Conservation (phyloP, 2,797 vertebrate genomes). For the Mustela erminea region DNA sequence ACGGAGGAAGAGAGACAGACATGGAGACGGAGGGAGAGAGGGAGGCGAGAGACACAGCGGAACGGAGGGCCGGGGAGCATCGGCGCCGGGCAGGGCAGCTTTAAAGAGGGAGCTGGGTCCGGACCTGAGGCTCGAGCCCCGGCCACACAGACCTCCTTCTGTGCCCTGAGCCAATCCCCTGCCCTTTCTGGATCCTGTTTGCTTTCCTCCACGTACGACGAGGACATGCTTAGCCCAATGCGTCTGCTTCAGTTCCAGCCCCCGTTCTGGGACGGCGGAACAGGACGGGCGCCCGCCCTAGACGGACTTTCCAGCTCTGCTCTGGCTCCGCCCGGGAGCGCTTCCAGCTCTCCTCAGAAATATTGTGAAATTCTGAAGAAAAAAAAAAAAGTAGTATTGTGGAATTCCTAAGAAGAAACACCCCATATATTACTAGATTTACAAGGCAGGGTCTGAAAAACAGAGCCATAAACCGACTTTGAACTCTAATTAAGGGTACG, state of each 20-base stretch:
- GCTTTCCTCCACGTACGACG: neutral
- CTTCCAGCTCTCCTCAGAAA: neutral
- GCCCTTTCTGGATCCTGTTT: neutral
- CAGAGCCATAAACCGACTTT: neutral
- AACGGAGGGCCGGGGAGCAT: neutral
- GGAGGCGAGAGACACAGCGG: too few species aligned
- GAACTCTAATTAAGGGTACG: neutral
- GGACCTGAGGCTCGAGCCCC: too few species aligned
- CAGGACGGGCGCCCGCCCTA: neutral
- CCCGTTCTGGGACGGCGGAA: neutral
- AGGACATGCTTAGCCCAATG: neutral
- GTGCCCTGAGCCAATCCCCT: neutral
- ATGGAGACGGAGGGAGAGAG: rapidly evolving
- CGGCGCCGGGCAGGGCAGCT: neutral
- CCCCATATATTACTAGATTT: neutral
- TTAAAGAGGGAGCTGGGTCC: neutral
- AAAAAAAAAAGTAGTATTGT: too few species aligned
- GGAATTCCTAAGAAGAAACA: too few species aligned
- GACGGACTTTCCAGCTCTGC: neutral
- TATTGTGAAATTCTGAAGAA: neutral
- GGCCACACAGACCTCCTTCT: neutral
- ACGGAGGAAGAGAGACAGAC: neutral
- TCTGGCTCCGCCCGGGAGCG: too few species aligned
- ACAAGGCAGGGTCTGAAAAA: neutral
- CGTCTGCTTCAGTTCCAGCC: neutral